Evolutionary conservation across 2,113 vertebrate species (phyloP), one percentile per base, ranked within the genome.

Genomic region (Chlamydotis undulata): DNA sequence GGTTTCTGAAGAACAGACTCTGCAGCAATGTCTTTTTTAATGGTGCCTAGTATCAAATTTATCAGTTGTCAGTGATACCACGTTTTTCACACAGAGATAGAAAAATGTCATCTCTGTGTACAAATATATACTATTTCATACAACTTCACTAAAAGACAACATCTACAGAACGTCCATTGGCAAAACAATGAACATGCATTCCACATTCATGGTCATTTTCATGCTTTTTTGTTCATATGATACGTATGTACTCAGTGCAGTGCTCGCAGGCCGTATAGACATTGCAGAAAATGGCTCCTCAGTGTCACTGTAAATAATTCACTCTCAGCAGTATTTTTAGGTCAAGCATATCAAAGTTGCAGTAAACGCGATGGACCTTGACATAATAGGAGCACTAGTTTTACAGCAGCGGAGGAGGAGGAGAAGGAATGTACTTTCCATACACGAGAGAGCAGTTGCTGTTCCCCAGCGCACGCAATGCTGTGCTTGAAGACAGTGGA

Each of bases 231-330:
- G 22, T 65, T 94, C 79, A 85, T 80, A 55, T 10, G 18, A 67
- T 63, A 70, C 50, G 31, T 69, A 37, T 24, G 50, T 52, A 63
- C 63, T 57, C 45, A 33, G 52, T 52, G 33, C 45, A 77, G 73
- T 60, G 57, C 68, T 87, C 45, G 43, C 21, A 45, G 70, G 87
- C 57, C 63, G 65, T 1, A n/a, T 25, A 83, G 57, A 76, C 65
- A n/a, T 73, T 90, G 87, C 31, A 79, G 70, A 91, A 87, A 90
- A 93, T 61, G 73, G 55, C 15, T 95, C n/a, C 50, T 83, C 41
- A 9, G 33, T 87, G 80, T 73, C 81, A 83, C 13, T 57, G 67
- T 79, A 87, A 96, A 94, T 97, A 91, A 96, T 89, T 94, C 87
- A 87, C 45, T 82, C 39, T 9, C 57, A 89, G 81, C 43, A 84